Percentiles rank a stretch among this genome's conserved stretches.
Conservation (phyloP, 2,113 vertebrate species). For the Petaurus breviceps region DNA sequence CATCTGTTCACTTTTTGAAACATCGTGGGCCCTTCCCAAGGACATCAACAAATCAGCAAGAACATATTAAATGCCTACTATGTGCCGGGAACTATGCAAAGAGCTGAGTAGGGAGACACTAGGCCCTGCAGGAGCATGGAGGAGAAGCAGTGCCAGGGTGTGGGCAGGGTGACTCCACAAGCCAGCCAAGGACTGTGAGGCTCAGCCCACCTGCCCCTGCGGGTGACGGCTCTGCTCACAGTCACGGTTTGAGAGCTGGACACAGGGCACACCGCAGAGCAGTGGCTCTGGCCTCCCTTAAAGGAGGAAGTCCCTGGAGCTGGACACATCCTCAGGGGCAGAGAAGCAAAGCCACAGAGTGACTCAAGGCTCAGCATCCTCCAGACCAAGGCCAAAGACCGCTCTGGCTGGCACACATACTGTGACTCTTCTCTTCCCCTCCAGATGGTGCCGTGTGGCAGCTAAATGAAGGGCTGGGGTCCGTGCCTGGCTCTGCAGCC, state of each 20-base stretch:
- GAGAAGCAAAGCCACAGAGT: too few relatives aligned
- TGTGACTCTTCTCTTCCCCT: too few relatives aligned
- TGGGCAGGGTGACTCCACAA: background rate
- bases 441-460: too few relatives aligned
- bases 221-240: background rate
- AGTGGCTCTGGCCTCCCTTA: too few relatives aligned
- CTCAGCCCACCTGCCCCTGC: background rate
- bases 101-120: background rate
- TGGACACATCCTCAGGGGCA: too few relatives aligned
- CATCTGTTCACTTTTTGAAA: background rate
- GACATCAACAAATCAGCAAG: background rate
- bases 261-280: background rate
- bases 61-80: background rate
- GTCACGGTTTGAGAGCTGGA: background rate
- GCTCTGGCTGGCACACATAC: too few relatives aligned
- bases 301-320: too few relatives aligned
- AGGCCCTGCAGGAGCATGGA: background rate
- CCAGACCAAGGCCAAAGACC: too few relatives aligned
- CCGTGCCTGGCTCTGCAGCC: background rate
- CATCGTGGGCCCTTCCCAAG: background rate
- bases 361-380: too few relatives aligned
- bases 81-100: background rate
- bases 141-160: background rate
- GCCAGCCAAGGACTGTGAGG: background rate
- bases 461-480: too few relatives aligned